Evolutionary conservation across 2,888 invertebrate genomes (phyloP).

Genomic region (Tenthredo distinguenda): DNA sequence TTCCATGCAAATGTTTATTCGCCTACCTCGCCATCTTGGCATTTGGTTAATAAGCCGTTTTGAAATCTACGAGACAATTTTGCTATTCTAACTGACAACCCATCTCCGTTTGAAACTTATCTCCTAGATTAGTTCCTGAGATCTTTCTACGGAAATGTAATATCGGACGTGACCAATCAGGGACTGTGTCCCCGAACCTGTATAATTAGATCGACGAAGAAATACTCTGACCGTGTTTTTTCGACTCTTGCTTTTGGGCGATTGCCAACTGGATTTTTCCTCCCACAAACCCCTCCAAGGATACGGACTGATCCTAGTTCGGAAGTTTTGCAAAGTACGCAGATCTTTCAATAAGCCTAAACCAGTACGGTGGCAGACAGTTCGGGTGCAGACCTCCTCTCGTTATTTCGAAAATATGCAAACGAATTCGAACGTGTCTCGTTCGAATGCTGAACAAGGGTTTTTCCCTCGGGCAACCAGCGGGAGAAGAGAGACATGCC

Average conservation of each 20-base stretch:
- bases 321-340: slow-evolving; percentile 44
- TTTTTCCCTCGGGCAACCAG: slow-evolving; percentile 55
- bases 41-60: slow-evolving; percentile 17
- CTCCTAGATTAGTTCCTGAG: neutral
- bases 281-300: neutral
- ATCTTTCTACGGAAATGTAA: neutral
- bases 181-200: neutral
- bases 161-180: slow-evolving; percentile 46
- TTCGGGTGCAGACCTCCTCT: slow-evolving; percentile 29
- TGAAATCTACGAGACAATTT: neutral
- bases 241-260: slow-evolving; percentile 1
- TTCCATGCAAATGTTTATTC: neutral
- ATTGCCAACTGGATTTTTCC: slow-evolving; percentile 29
- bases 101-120: slow-evolving; percentile 1
- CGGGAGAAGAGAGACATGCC: slow-evolving; percentile 48
- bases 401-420: slow-evolving; percentile 50
- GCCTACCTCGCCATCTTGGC: neutral
- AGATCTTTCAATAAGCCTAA: slow-evolving; percentile 43
- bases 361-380: slow-evolving; percentile 33
- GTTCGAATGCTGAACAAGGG: slow-evolving; percentile 62
- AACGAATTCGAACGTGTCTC: slow-evolving; percentile 43
- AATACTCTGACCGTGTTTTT: neutral
- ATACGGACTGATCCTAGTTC: neutral
- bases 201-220: slow-evolving; percentile 28
- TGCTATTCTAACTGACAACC: neutral